Conservation (phyloP, 2,113 vertebrate genomes). For the Charina bottae region DNA sequence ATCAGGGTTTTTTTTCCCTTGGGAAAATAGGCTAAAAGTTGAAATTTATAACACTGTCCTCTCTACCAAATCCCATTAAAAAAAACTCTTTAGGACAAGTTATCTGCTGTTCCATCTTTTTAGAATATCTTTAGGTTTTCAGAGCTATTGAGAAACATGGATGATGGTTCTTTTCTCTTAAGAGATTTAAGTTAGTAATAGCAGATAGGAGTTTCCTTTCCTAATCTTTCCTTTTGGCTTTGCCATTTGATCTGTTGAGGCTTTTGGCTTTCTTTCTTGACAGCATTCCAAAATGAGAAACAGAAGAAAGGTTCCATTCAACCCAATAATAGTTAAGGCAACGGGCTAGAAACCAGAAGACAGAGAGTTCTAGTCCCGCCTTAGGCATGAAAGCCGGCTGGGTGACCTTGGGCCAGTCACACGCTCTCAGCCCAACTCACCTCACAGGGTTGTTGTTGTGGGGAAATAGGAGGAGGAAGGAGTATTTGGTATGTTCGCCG, state of each 20-base stretch:
- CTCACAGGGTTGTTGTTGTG: too few relatives aligned
- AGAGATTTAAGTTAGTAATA: neutral
- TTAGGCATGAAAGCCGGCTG: too few relatives aligned
- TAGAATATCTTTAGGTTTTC: conserved; percentile 3
- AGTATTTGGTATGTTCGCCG: too few relatives aligned
- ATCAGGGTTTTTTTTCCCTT: conserved; percentile 38
- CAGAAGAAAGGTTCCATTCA: neutral
- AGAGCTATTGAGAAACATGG: neutral
- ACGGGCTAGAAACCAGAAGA: too few relatives aligned
- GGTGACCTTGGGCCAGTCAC: too few relatives aligned
- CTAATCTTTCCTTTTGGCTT: neutral
- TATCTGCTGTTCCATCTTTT: conserved; percentile 45
- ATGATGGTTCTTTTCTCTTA: neutral
- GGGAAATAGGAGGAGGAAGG: too few relatives aligned
- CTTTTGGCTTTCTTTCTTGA: neutral
- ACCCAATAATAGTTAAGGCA: neutral
- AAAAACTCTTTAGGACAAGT: conserved; percentile 1
- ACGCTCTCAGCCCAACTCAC: too few relatives aligned
- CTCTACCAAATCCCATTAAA: neutral
- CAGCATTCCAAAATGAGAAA: fast-evolving
- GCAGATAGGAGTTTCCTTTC: neutral
- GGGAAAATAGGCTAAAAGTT: conserved; percentile 57
- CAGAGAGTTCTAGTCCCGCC: too few relatives aligned
- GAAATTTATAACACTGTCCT: conserved; percentile 20
- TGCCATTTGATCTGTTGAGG: neutral